Percentiles rank a stretch among this genome's conserved stretches.
Conservation (phyloP, 2,113 vertebrate genomes). For the Lanius collurio region DNA sequence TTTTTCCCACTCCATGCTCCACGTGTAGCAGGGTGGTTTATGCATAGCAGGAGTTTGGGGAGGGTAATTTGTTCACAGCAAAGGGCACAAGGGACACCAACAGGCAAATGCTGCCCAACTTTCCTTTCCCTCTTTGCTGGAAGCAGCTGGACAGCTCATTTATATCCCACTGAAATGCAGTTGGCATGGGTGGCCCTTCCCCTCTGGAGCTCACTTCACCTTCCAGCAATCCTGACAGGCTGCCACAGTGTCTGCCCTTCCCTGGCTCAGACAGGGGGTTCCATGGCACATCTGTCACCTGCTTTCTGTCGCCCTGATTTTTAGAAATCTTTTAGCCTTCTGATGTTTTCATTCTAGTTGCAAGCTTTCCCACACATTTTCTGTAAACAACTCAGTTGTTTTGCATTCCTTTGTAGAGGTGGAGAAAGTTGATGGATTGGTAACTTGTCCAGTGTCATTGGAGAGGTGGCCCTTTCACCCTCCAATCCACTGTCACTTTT, state of each 20-base stretch:
- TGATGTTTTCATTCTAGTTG: too few relatives aligned
- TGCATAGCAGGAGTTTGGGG: too few relatives aligned
- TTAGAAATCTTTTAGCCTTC: too few relatives aligned
- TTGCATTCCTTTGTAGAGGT: too few relatives aligned
- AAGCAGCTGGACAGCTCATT: neutral
- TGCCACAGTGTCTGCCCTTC: accelerated
- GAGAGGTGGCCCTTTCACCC: too few relatives aligned
- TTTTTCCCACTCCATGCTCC: neutral
- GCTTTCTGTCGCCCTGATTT: too few relatives aligned
- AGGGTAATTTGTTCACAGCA: neutral
- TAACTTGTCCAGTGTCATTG: too few relatives aligned
- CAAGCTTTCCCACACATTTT: too few relatives aligned
- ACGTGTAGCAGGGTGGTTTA: accelerated
- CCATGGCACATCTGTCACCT: neutral
- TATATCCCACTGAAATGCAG: neutral
- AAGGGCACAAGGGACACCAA: neutral
- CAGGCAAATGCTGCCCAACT: accelerated
- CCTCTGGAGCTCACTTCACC: neutral
- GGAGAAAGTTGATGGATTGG: too few relatives aligned
- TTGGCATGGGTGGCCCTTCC: neutral
- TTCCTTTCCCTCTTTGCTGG: neutral
- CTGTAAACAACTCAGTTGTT: too few relatives aligned
- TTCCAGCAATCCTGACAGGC: neutral
- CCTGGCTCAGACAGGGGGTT: neutral
- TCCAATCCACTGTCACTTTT: too few relatives aligned